A percentile compares a stretch with the other conserved stretches of the same genome.
phyloP scores from a whole-genome alignment of 2,113 vertebrate species.

The Gymnobelideus leadbeateri region DNA sequence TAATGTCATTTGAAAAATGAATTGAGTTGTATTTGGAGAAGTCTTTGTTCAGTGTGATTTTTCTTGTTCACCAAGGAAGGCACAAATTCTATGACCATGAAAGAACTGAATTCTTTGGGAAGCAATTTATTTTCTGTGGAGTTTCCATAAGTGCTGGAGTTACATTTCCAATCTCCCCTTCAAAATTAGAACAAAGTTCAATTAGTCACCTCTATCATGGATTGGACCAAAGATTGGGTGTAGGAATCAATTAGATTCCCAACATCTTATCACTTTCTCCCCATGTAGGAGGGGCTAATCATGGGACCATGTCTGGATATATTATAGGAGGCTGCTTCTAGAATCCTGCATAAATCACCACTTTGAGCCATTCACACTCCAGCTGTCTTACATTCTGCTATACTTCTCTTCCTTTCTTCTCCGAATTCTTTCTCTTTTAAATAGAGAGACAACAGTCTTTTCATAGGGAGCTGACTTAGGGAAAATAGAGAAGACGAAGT shows the following conservation, averaged over 20 bases:
- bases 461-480: background rate
- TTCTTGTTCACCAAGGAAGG: background rate
- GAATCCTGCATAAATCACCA: background rate
- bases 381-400: background rate
- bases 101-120: background rate
- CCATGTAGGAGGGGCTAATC: background rate
- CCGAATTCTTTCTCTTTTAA: slow-evolving; percentile 2
- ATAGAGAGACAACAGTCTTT: background rate
- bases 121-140: background rate
- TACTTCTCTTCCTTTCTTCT: slow-evolving; percentile 35
- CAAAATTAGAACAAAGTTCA: slow-evolving; percentile 1
- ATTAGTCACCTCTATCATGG: background rate
- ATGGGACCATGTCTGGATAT: background rate
- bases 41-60: background rate
- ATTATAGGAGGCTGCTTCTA: background rate
- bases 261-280: background rate
- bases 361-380: background rate
- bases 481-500: slow-evolving; percentile 1
- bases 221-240: background rate
- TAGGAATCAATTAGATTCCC: background rate
- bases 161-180: slow-evolving; percentile 12
- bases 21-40: background rate
- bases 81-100: background rate
- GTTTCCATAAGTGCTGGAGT: background rate
- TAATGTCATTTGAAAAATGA: background rate